Conservation (phyloP, 2,113 vertebrate genomes). For the Tyrannus savana region DNA sequence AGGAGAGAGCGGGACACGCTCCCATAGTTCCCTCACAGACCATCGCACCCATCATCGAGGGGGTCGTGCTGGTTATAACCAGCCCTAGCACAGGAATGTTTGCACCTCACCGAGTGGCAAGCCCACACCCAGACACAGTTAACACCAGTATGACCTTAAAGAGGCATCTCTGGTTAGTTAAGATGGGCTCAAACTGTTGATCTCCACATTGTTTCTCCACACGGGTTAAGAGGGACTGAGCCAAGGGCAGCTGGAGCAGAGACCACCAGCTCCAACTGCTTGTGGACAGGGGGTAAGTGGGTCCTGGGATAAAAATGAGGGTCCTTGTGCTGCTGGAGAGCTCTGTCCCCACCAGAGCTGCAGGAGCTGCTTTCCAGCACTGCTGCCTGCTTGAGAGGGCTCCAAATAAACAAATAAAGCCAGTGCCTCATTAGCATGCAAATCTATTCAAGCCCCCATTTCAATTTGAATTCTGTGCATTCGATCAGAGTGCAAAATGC, state of each 20-base stretch:
- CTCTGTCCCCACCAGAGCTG: neutral
- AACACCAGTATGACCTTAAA: neutral
- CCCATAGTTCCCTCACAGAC: rapidly evolving
- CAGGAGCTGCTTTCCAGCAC: neutral
- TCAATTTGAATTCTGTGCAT: conserved; percentile 80
- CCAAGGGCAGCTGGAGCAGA: neutral
- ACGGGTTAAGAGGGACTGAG: neutral
- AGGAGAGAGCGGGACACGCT: rapidly evolving
- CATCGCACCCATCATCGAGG: neutral
- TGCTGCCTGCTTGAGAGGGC: conserved; percentile 52
- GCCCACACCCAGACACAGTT: neutral
- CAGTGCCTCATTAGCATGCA: conserved; percentile 75
- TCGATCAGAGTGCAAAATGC: conserved; percentile 78
- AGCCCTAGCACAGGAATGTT: rapidly evolving
- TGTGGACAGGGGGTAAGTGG: rapidly evolving
- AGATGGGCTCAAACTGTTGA: neutral
- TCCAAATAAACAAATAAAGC: conserved; percentile 70
- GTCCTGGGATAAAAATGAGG: neutral
- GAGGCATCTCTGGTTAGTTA: neutral
- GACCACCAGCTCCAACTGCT: neutral
- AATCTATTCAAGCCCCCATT: conserved; percentile 75
- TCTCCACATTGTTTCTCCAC: neutral
- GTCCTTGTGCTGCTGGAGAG: rapidly evolving
- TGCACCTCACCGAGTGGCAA: rapidly evolving
- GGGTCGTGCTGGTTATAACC: rapidly evolving